Base-by-base conservation (phyloP, 2,888 invertebrate species). In the Elegia similella region DNA sequence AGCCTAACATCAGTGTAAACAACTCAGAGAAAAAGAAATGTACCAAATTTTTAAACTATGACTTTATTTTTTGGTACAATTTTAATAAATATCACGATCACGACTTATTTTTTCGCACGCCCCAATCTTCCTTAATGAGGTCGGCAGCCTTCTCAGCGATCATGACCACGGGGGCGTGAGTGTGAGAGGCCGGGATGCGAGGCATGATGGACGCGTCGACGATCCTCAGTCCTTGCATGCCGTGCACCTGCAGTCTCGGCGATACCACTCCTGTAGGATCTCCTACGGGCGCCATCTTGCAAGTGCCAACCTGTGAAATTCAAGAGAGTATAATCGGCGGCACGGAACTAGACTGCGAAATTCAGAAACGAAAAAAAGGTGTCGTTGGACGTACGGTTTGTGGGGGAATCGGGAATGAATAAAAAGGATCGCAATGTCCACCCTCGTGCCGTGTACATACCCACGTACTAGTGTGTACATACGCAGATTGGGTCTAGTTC, bases 191-290 rank as follows among this genome's bases (percentile, higher is more conserved):
- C 0, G 93, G 92, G 42, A 93, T 92, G 6, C 85, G 84, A 0
- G 93, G 93, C 69, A 93, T 93, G 34, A 93, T 78, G 13, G 93
- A 92, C 0, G 92, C 92, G 68, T 93, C 93, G 0, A 84, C 92
- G n/a, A 93, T 78, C 23, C 93, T 73, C 1, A 93, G 76, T 0
- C 85, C 81, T 17, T 67, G 64, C 7, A 88, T 61, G 7, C 92
- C 92, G 55, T 86, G 82, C 6, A 93, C 92, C 6, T 66, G 62
- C 0, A 93, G 78, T n/a, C 88, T 70, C 5, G 93, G 92, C 64
- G 94, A 93, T 0, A 95, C 95, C 3, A 95, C 95, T 0, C 94
- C 93, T 0, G 92, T 91, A 0, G 92, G 88, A 70, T 95, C 95
- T 0, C 76, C 82, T 0, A 69, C 68, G 0, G 94, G 93, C 0